Evolutionary conservation across 2,113 vertebrate species (phyloP).

Genomic region (Sula dactylatra): DNA sequence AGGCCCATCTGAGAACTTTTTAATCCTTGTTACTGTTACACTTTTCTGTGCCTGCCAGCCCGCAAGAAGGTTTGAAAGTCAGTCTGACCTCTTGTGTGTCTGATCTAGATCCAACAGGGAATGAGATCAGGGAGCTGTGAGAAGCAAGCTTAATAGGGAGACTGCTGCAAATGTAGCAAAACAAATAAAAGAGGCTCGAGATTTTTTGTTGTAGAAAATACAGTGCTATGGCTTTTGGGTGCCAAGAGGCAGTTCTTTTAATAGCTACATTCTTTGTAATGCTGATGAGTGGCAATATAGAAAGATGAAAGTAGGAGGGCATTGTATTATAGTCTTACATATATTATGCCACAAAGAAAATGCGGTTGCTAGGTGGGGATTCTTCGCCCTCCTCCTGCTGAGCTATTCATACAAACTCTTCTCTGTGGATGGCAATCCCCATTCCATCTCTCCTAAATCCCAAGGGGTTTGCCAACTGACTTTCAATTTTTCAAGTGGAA

Average conservation of each 20-base stretch:
- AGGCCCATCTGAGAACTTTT: conserved; percentile 40
- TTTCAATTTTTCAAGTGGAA: conserved; percentile 35
- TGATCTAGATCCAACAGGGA: conserved; percentile 63
- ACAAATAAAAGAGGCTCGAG: conserved; percentile 49
- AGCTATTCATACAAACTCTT: background rate
- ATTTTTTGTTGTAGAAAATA: conserved; percentile 60
- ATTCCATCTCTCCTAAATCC: background rate
- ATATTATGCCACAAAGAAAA: conserved; percentile 65
- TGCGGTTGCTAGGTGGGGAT: conserved; percentile 46
- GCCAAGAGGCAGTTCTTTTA: conserved; percentile 56
- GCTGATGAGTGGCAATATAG: conserved; percentile 68
- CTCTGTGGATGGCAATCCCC: background rate
- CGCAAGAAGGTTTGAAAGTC: conserved; percentile 56
- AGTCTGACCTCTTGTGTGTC: conserved; percentile 60
- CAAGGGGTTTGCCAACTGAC: background rate
- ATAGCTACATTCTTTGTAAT: conserved; percentile 64
- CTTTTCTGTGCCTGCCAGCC: conserved; percentile 41
- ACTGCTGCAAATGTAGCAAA: conserved; percentile 54
- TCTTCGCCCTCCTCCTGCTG: conserved; percentile 35
- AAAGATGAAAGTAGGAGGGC: conserved; percentile 68
- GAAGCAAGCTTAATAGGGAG: conserved; percentile 58
- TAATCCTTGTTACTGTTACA: conserved; percentile 42
- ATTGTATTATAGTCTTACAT: conserved; percentile 63
- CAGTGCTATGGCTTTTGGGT: conserved; percentile 51
- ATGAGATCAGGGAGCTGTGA: conserved; percentile 63